Conservation (phyloP, 2,113 vertebrate genomes). For the Platycercus adscitus region DNA sequence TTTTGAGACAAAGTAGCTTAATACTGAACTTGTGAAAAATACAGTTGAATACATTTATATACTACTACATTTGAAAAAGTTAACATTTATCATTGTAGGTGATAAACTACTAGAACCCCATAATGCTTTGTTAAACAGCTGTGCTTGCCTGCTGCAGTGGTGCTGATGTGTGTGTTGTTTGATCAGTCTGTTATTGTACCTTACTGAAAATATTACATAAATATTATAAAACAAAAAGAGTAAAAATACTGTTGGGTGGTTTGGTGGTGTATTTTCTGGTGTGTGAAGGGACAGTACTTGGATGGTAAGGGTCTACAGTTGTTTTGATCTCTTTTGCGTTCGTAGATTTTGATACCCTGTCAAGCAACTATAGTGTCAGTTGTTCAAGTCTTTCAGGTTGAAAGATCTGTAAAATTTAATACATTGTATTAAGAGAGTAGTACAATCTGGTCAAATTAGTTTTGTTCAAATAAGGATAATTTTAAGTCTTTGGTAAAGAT, state of each 20-base stretch:
- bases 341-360: not conserved
- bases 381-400: not conserved
- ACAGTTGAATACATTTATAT: not conserved
- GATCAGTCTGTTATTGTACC: not conserved
- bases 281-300: not conserved
- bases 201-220: not conserved
- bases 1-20: not conserved
- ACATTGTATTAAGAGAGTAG: rapidly evolving
- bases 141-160: not conserved
- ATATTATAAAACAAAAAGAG: not conserved
- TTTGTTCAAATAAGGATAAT: not conserved
- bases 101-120: not conserved
- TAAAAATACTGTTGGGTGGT: not conserved
- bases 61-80: not conserved
- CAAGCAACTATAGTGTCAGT: not conserved
- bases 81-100: not conserved
- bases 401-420: not conserved
- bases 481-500: not conserved
- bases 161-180: not conserved
- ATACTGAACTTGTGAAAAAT: not conserved
- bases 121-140: not conserved
- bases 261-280: not conserved
- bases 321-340: not conserved
- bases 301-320: not conserved
- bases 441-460: not conserved